Evolutionary conservation across 2,797 vertebrate species (phyloP).

Genomic region (Bovichtus diacanthus): DNA sequence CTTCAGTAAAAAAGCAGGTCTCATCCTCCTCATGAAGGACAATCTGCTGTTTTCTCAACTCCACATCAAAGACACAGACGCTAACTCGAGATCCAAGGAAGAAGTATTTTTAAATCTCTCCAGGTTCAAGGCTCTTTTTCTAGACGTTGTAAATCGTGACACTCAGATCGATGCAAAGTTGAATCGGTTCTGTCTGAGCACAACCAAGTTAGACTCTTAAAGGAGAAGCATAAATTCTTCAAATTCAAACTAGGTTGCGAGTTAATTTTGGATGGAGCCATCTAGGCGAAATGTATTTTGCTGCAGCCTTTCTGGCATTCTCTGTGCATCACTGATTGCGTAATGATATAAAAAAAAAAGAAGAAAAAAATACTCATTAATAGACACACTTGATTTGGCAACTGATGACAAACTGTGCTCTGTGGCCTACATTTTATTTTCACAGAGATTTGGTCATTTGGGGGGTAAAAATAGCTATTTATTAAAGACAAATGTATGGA

Average conservation of each 20-base stretch:
- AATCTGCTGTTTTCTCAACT: conserved; percentile 47
- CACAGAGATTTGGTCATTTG: not conserved
- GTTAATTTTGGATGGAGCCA: conserved; percentile 74
- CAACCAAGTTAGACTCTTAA: conserved; percentile 17
- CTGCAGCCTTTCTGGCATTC: conserved; percentile 62
- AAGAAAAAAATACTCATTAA: conserved; percentile 64
- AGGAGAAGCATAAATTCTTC: conserved; percentile 43
- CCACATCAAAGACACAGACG: conserved; percentile 55
- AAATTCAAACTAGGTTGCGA: conserved; percentile 66
- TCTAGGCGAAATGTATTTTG: conserved; percentile 58
- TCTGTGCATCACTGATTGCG: conserved; percentile 57
- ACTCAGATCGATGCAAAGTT: conserved; percentile 18
- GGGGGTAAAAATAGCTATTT: conserved; percentile 45
- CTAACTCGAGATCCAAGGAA: conserved; percentile 32
- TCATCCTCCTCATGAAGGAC: conserved; percentile 59
- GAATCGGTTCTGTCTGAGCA: conserved; percentile 21
- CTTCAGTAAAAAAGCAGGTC: conserved; percentile 36
- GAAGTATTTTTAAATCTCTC: conserved; percentile 70
- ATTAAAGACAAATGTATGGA: conserved; percentile 37
- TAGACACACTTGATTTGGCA: conserved; percentile 74
- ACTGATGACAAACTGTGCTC: conserved; percentile 60
- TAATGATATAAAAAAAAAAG: conserved; percentile 47
- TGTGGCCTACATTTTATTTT: conserved; percentile 75
- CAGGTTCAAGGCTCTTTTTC: conserved; percentile 42
- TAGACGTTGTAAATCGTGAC: conserved; percentile 1